Evolutionary conservation across 2,888 invertebrate species (phyloP).

Genomic region (Dioctria linearis): DNA sequence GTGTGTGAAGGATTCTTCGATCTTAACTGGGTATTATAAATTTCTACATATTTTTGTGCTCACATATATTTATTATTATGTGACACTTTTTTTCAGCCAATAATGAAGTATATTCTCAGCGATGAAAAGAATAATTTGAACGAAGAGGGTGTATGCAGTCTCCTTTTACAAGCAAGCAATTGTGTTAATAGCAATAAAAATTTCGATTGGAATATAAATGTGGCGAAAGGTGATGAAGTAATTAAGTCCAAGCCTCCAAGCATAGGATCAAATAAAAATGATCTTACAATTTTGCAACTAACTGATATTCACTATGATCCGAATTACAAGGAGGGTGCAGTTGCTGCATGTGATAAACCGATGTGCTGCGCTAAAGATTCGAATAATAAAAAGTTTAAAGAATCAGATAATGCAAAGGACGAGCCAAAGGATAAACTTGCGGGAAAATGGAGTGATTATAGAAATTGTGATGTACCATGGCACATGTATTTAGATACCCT

Average conservation of each 20-base stretch:
- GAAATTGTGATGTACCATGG: conserved; percentile 83
- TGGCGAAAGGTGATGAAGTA: conserved; percentile 57
- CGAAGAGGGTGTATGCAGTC: conserved; percentile 70
- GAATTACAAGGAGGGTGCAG: conserved; percentile 77
- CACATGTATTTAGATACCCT: conserved; percentile 79
- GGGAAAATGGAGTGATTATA: conserved; percentile 87
- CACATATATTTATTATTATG: neutral
- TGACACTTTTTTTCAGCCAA: conserved; percentile 72
- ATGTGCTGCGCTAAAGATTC: conserved; percentile 79
- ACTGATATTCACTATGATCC: conserved; percentile 84
- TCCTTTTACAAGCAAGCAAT: conserved; percentile 64
- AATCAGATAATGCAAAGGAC: neutral
- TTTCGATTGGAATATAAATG: conserved; percentile 65
- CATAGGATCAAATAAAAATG: neutral
- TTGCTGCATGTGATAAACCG: conserved; percentile 82
- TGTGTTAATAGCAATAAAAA: conserved; percentile 62
- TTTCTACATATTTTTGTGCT: conserved; percentile 48
- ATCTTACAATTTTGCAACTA: conserved; percentile 65
- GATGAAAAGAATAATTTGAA: conserved; percentile 73
- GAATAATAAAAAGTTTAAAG: conserved; percentile 59
- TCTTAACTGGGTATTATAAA: conserved; percentile 74
- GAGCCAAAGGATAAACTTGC: conserved; percentile 70
- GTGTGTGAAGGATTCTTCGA: conserved; percentile 77
- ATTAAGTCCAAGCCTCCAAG: neutral
- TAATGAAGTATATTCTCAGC: conserved; percentile 75